These are phyloP conservation scores for Ptilonorhynchus violaceus DNA, from an alignment of 2,113 vertebrate species.

Conservation along the genomic window DNA sequence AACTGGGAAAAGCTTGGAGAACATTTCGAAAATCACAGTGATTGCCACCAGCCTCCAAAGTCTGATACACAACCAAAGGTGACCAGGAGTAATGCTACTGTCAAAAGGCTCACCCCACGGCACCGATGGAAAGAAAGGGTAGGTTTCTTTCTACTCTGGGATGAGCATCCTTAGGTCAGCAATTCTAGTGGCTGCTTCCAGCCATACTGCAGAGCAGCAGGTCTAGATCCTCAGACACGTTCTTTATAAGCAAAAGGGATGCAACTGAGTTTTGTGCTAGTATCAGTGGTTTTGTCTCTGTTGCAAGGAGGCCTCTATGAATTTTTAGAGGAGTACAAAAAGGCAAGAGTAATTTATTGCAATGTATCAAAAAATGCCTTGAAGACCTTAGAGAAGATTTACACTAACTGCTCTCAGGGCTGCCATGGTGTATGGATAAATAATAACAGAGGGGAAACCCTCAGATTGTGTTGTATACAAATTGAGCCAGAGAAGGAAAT, in stretches of 20 bases:
- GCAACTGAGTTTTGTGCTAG: neutral
- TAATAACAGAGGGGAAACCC: neutral
- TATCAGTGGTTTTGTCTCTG: neutral
- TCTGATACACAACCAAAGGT: neutral
- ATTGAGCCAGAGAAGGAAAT: neutral
- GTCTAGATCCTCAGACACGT: neutral
- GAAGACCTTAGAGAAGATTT: neutral
- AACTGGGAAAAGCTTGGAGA: neutral
- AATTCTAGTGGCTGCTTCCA: neutral
- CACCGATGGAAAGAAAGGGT: neutral
- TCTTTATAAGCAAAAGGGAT: neutral
- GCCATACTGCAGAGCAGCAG: neutral
- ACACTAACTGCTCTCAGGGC: neutral
- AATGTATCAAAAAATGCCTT: neutral
- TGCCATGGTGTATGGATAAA: neutral
- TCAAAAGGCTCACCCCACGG: neutral
- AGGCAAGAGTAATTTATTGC: neutral
- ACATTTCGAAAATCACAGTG: neutral
- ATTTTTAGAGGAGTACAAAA: neutral
- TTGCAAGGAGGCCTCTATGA: neutral
- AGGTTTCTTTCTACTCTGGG: neutral
- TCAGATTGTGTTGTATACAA: neutral
- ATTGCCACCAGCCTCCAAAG: neutral
- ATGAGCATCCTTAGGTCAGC: neutral
- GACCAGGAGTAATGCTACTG: rapidly evolving